Conservation (phyloP, 2,113 vertebrate species). For the Chloropsis hardwickii region DNA sequence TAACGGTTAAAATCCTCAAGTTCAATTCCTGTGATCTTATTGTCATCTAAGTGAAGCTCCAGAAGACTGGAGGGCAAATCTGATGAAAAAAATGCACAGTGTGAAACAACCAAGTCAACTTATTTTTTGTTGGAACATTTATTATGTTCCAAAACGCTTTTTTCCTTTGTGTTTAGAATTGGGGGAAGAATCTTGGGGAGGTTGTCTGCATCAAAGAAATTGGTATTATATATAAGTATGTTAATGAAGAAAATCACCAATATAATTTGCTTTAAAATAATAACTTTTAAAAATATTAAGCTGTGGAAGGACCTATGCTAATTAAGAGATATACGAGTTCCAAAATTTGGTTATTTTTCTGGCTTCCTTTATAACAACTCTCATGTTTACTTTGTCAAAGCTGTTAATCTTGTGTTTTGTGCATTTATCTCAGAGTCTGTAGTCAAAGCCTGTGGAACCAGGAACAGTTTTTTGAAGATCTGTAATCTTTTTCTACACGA, state of each 20-base stretch:
- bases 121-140: background rate
- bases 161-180: background rate
- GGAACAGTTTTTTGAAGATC: background rate
- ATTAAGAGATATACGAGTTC: background rate
- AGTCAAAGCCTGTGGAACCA: background rate
- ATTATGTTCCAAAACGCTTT: background rate
- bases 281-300: background rate
- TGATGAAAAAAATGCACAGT: background rate
- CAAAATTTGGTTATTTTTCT: background rate
- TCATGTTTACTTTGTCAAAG: background rate
- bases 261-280: background rate
- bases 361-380: background rate
- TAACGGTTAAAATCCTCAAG: slow-evolving; percentile 91
- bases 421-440: background rate
- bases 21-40: slow-evolving; percentile 90
- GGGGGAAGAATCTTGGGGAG: background rate
- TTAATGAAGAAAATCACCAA: background rate
- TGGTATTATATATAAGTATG: background rate
- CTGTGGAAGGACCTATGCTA: background rate
- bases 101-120: background rate
- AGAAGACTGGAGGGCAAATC: slow-evolving; percentile 86
- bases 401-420: background rate
- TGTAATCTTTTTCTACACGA: rapidly evolving
- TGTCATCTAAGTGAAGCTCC: slow-evolving; percentile 92
- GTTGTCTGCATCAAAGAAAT: background rate